Conservation (phyloP, 2,797 vertebrate species). For the Anabacerthia variegaticeps region DNA sequence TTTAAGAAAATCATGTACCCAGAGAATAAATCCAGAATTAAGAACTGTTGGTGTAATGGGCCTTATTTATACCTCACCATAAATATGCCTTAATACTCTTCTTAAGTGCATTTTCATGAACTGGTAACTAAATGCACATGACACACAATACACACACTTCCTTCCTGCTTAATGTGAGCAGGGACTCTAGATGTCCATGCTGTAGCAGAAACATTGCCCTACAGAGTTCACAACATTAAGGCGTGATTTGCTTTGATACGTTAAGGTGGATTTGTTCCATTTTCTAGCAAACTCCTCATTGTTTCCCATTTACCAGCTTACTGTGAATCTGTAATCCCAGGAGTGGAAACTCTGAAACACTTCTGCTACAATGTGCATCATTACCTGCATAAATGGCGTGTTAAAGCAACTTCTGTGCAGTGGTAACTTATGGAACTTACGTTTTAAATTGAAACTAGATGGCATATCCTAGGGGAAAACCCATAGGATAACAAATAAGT, state of each 20-base stretch:
- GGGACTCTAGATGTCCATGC: neutral
- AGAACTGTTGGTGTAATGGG: neutral
- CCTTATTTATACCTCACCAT: neutral
- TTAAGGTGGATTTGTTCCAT: conserved; percentile 32
- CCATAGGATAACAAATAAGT: conserved; percentile 52
- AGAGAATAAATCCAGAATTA: neutral
- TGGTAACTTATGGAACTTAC: conserved; percentile 27
- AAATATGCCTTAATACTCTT: neutral
- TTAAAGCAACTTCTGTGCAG: conserved; percentile 39
- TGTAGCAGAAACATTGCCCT: neutral
- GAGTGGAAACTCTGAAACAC: conserved; percentile 5
- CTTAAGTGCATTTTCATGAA: neutral
- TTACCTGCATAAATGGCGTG: conserved; percentile 4
- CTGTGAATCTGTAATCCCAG: neutral
- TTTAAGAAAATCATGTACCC: neutral
- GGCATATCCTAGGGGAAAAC: conserved; percentile 9
- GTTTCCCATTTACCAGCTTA: neutral
- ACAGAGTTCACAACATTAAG: neutral
- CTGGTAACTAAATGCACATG: neutral
- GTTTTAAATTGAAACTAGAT: conserved; percentile 54
- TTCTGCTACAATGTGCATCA: neutral
- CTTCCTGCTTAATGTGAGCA: neutral
- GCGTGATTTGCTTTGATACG: neutral
- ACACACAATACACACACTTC: neutral
- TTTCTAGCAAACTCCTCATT: neutral